Evolutionary conservation across 2,113 vertebrate species (phyloP).

Genomic region (Passerina amoena): DNA sequence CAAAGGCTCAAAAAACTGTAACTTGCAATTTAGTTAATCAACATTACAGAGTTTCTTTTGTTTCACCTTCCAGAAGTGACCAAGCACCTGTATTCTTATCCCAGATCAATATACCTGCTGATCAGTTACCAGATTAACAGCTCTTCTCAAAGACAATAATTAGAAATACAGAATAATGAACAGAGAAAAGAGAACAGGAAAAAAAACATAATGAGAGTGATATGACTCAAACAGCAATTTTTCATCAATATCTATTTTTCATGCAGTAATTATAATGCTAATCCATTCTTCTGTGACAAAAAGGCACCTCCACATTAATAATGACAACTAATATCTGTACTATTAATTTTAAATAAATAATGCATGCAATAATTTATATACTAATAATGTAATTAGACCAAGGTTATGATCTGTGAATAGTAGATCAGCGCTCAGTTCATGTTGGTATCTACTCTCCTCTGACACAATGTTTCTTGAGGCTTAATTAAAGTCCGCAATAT

Average conservation of each 20-base stretch:
- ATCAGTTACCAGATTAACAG: background rate
- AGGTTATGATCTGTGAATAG: conserved; percentile 56
- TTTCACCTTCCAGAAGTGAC: background rate
- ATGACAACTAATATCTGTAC: conserved; percentile 18
- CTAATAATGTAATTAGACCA: conserved; percentile 60
- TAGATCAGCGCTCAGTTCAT: background rate
- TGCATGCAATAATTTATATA: conserved; percentile 47
- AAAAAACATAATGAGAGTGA: background rate
- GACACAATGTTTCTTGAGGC: conserved; percentile 30
- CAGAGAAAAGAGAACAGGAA: background rate
- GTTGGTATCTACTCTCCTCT: background rate
- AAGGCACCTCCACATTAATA: conserved; percentile 36
- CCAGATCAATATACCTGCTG: background rate
- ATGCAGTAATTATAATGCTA: conserved; percentile 42
- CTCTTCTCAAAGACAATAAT: background rate
- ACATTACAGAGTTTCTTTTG: background rate
- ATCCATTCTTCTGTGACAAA: conserved; percentile 37
- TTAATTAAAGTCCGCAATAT: conserved; percentile 41
- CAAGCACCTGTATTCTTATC: background rate
- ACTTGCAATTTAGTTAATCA: background rate
- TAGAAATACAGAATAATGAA: background rate
- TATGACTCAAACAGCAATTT: background rate
- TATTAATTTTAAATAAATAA: conserved; percentile 61
- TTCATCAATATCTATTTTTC: conserved; percentile 58
- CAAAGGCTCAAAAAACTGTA: background rate